Conservation (phyloP, 30 jellyfish, hydroid and myxozoan genomes). For the Pelagia noctiluca region DNA sequence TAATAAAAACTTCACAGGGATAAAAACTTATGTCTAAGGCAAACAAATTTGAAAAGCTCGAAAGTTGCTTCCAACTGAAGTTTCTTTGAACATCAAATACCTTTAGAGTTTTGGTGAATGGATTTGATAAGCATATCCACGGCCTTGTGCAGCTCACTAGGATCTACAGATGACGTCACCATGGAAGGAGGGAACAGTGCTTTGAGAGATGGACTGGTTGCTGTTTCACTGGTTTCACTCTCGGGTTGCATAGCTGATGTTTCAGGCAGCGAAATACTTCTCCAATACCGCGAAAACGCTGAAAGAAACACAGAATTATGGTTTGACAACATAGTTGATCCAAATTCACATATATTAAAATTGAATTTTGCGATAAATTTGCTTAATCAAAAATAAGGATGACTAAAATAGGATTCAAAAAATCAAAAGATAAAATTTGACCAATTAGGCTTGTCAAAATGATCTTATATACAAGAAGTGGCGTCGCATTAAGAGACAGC, state of each 20-base stretch:
- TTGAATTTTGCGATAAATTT: no score
- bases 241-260: conserved; percentile 11
- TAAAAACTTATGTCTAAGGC: not conserved
- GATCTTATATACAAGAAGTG: no score
- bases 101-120: conserved; percentile 68
- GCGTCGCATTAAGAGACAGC: no score
- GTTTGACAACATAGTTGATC: no score
- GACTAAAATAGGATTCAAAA: not conserved
- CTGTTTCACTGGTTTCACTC: conserved; percentile 1
- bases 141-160: conserved; percentile 78
- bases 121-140: conserved; percentile 77
- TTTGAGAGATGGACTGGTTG: conserved; percentile 1
- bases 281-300: conserved; percentile 72
- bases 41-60: not conserved
- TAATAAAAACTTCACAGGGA: no score
- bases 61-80: not conserved
- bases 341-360: no score
- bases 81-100: conserved; percentile 3
- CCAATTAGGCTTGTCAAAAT: no score
- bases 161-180: conserved; percentile 11
- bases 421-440: no score
- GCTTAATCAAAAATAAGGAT: not conserved
- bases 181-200: conserved; percentile 23
- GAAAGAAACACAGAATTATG: not conserved
- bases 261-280: not conserved